Evolutionary conservation across 1,140 invertebrate genomes (phyloP), one percentile per base, ranked within the genome.

Genomic region (Ctenoplectra terminalis): DNA sequence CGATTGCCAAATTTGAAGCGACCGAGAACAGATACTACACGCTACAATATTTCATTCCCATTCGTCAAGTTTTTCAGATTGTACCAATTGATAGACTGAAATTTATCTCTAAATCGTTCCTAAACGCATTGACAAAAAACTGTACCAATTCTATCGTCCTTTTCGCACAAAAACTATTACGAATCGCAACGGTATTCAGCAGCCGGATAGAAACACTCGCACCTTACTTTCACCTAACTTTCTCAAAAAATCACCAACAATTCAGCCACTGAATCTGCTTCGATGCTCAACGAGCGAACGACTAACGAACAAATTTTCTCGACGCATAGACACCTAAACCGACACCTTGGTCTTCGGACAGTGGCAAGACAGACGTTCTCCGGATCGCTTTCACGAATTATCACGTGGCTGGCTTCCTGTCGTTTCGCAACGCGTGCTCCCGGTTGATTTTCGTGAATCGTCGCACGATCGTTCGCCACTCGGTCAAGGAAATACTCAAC

Each of bases 361-460:
- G 9, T 9, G 29, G 29, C 31, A 61, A 61, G 46, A 60, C 52
- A 79, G 17, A 1, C 40, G 15, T 23, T 31, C 52, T 13, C 11
- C 6, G 9, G 34, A 34, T 56, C 61, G 29, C 77, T 72, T 63
- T 79, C 69, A 73, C 69, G 37, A 46, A 52, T 79, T 52, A 72
- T 73, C 69, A 54, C 56, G 40, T 11, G 34, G 13, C 34, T 7
- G 15, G 4, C 46, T 69, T 77, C 40, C 23, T 13, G 13, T 6
- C 29, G 23, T 58, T 26, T 60, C 40, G 69, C 29, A 72, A 50
- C 34, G 1, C 7, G 9, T 29, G 4, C 9, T 11, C 0, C 29
- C 31, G 17, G 58, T 34, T 5, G 13, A 8, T 37, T 50, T 48
- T 23, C 69, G 67, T 37, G 37, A 43, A 50, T 5, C 17, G 23